phyloP scores from a whole-genome alignment of 2,888 invertebrate genomes.

The Drosophila aldrichi region DNA sequence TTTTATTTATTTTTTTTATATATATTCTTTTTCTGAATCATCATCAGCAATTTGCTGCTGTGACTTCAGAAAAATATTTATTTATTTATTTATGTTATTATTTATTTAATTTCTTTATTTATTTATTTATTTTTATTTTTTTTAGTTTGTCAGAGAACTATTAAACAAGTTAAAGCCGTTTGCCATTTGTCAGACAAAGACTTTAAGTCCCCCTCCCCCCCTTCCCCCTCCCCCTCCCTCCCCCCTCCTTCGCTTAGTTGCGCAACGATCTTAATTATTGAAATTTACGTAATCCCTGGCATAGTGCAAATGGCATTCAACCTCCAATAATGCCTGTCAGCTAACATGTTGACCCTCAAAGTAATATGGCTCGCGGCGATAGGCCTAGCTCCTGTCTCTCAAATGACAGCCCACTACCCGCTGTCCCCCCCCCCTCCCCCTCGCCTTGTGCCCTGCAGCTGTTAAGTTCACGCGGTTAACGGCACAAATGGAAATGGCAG shows the following conservation, averaged over 20 bases:
- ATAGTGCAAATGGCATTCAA: conserved; percentile 26
- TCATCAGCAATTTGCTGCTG: no score
- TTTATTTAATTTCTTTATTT: no score
- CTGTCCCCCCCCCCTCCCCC: neutral
- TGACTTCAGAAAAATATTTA: no score
- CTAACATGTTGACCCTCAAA: conserved; percentile 44
- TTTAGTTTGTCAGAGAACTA: no score
- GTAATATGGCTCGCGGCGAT: neutral
- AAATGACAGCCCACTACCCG: neutral
- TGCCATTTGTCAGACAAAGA: neutral
- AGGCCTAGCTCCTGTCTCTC: no score
- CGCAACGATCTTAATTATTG: conserved; percentile 28
- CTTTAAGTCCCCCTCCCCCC: neutral
- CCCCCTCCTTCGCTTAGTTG: neutral
- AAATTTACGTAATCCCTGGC: conserved; percentile 26
- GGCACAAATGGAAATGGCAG: conserved; percentile 52
- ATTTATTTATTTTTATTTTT: no score
- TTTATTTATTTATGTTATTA: no score
- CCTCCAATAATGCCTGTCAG: conserved; percentile 30
- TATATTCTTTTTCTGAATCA: no score
- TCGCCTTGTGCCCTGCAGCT: conserved; percentile 24
- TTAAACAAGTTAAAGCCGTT: no score
- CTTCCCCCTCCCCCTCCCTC: neutral
- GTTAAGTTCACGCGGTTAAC: conserved; percentile 60
- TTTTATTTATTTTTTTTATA: no score